Evolutionary conservation across 2,797 vertebrate species (phyloP).

Genomic region (Pantherophis vulpinus): DNA sequence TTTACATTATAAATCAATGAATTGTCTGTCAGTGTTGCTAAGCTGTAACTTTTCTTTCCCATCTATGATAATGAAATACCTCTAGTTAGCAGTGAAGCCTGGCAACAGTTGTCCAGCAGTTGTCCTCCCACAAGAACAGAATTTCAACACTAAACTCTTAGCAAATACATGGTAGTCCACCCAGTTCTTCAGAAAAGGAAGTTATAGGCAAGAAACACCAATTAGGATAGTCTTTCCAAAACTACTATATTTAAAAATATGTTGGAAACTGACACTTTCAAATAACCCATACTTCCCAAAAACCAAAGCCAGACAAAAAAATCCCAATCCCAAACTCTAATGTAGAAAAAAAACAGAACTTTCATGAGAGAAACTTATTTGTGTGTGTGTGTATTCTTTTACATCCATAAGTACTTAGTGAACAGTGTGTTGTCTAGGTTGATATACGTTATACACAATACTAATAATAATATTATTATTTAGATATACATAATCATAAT

Average conservation of each 20-base stretch:
- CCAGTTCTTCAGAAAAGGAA: background rate
- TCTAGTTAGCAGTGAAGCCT: background rate
- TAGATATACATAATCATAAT: no score
- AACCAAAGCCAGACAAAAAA: background rate
- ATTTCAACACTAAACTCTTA: background rate
- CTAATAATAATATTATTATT: no score
- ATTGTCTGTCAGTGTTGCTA: background rate
- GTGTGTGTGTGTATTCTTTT: no score
- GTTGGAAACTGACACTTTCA: background rate
- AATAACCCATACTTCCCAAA: background rate
- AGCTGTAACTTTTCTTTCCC: background rate
- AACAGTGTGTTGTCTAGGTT: no score
- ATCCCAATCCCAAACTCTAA: background rate
- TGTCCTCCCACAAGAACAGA: background rate
- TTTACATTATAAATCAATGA: slow-evolving; percentile 7
- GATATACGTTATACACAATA: no score
- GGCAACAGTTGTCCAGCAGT: background rate
- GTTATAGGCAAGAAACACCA: background rate
- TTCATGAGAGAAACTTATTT: background rate
- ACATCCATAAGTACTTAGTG: no score
- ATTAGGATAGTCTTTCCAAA: background rate
- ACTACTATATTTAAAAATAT: background rate
- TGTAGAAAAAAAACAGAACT: background rate
- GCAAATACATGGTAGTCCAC: no score
- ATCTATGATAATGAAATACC: background rate